Evolutionary conservation across 1,140 invertebrate species (phyloP).

Genomic region (Druon quercuslanigerum): DNA sequence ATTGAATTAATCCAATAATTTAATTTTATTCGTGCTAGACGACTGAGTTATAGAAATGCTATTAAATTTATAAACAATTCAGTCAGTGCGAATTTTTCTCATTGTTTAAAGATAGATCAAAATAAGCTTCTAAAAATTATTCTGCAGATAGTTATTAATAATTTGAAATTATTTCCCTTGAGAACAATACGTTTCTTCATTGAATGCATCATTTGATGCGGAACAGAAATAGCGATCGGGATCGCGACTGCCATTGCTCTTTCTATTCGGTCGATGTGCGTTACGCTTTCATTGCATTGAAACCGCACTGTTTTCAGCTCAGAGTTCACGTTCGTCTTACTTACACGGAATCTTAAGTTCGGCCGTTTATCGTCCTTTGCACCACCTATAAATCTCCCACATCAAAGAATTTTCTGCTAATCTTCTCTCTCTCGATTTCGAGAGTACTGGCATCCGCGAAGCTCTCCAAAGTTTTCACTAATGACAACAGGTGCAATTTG

Average conservation of each 20-base stretch:
- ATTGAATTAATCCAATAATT: too few species aligned
- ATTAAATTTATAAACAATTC: too few species aligned
- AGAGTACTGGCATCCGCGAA: too few species aligned
- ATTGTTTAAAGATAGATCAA: too few species aligned
- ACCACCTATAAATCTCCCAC: neutral
- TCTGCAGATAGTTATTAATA: neutral
- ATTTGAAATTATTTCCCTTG: neutral
- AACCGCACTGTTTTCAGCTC: neutral
- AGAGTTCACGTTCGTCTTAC: neutral
- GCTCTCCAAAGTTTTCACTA: too few species aligned
- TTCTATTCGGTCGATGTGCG: neutral
- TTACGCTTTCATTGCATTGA: slow-evolving; percentile 5
- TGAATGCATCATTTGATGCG: neutral
- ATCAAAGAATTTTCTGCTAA: neutral
- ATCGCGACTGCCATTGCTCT: neutral
- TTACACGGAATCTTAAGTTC: slow-evolving; percentile 1
- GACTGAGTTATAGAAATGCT: too few species aligned
- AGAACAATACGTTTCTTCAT: neutral
- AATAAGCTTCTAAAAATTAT: too few species aligned
- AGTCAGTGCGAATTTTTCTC: too few species aligned
- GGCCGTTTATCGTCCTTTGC: neutral
- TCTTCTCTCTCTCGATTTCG: neutral
- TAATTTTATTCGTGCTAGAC: too few species aligned
- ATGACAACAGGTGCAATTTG: too few species aligned
- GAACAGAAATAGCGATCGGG: neutral